Evolutionary conservation across 1,140 invertebrate genomes (phyloP).

Genomic region (Varroa destructor): DNA sequence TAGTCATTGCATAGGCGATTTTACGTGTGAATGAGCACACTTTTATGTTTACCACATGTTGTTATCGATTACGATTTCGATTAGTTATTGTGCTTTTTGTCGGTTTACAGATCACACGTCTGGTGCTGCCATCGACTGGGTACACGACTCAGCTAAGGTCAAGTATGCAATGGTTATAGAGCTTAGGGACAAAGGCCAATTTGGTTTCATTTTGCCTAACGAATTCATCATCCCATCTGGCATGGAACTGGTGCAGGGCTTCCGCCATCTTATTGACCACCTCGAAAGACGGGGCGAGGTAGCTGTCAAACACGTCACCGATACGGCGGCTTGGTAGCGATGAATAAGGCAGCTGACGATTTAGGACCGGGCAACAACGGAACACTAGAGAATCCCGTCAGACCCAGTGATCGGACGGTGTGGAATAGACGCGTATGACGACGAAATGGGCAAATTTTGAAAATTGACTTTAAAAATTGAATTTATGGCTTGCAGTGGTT

Average conservation of each 20-base stretch:
- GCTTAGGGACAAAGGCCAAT: slow-evolving; percentile 40
- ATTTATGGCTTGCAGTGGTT: too few species aligned
- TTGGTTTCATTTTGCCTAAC: slow-evolving; percentile 46
- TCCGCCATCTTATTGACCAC: slow-evolving; percentile 2
- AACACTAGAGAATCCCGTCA: too few species aligned
- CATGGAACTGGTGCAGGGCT: slow-evolving; percentile 22
- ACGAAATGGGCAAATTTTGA: too few species aligned
- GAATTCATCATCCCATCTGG: slow-evolving; percentile 55
- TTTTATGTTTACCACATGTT: too few species aligned
- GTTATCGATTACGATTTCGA: too few species aligned
- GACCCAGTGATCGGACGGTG: too few species aligned
- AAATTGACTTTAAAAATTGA: too few species aligned
- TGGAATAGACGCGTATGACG: too few species aligned
- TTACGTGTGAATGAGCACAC: too few species aligned
- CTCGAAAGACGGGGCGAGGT: background rate
- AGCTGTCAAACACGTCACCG: background rate
- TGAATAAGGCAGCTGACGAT: background rate
- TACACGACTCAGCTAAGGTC: slow-evolving; percentile 39
- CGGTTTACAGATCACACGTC: slow-evolving; percentile 38
- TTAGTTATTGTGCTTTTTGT: background rate
- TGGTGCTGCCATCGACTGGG: slow-evolving; percentile 43
- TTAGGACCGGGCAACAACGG: too few species aligned
- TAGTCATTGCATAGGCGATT: too few species aligned
- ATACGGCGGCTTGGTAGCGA: background rate
- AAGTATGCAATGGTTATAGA: slow-evolving; percentile 43